Evolutionary conservation across 2,797 vertebrate genomes (phyloP).

Genomic region (Thaleichthys pacificus): DNA sequence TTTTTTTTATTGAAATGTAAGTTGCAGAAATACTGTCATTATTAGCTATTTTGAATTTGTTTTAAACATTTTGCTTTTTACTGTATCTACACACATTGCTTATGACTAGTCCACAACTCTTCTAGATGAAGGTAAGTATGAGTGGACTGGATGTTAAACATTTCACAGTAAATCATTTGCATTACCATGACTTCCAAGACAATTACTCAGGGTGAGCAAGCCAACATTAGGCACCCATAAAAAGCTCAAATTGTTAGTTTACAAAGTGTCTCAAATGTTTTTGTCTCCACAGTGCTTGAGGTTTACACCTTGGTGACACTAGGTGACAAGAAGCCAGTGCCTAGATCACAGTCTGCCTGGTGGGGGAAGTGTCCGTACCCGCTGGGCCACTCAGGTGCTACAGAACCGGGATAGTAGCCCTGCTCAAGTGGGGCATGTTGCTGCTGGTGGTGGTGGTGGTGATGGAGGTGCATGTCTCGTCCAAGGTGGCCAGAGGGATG

Average conservation of each 20-base stretch:
- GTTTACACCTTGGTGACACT: conserved; percentile 50
- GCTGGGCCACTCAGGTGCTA: conserved; percentile 78
- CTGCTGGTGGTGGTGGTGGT: conserved; percentile 33
- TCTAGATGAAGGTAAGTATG: neutral
- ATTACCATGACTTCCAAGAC: neutral
- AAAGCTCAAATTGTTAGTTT: neutral
- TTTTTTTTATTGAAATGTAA: conserved; percentile 1
- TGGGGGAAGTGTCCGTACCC: conserved; percentile 77
- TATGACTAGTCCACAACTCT: conserved; percentile 25
- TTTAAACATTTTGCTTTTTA: neutral
- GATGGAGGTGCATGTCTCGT: conserved; percentile 65
- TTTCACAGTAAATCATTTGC: neutral
- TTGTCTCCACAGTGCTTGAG: neutral
- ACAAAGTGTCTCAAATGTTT: neutral
- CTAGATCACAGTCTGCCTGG: conserved; percentile 75
- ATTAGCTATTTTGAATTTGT: too few species aligned
- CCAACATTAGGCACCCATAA: neutral
- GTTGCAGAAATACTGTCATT: neutral
- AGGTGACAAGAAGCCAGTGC: conserved; percentile 66
- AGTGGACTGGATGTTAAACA: neutral
- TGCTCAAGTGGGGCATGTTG: conserved; percentile 60
- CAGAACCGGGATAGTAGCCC: conserved; percentile 65
- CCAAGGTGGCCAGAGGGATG: conserved; percentile 43
- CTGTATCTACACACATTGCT: conserved; percentile 22
- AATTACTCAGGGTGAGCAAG: neutral